A percentile compares a stretch with the other conserved stretches of the same genome.
Conservation (phyloP, 2,888 invertebrate genomes). For the Drosophila tripunctata region DNA sequence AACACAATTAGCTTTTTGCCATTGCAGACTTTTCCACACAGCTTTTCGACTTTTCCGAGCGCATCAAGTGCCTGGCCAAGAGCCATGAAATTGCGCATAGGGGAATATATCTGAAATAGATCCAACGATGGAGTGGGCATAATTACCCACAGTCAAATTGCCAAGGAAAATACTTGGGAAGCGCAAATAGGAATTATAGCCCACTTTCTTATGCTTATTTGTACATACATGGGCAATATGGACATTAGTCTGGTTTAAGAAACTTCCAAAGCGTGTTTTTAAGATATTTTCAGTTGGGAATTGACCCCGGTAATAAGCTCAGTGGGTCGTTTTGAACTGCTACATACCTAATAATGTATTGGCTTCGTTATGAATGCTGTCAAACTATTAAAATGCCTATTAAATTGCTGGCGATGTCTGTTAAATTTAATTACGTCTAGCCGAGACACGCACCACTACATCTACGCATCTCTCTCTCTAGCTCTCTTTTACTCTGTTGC, state of each 20-base stretch:
- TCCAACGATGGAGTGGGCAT: slow-evolving; percentile 19
- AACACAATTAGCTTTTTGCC: slow-evolving; percentile 46
- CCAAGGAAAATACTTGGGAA: background rate
- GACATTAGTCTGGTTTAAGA: background rate
- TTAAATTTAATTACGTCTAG: slow-evolving; percentile 40
- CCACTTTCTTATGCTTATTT: too few relatives aligned
- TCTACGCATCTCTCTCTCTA: background rate
- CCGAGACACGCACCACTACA: slow-evolving; percentile 39
- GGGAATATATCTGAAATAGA: background rate
- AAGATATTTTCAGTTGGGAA: background rate
- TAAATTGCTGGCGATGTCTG: slow-evolving; percentile 20
- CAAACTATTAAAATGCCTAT: background rate
- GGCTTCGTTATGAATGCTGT: slow-evolving; percentile 65
- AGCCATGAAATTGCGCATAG: slow-evolving; percentile 42
- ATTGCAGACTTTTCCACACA: slow-evolving; percentile 38
- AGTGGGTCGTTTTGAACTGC: background rate
- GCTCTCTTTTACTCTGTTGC: background rate
- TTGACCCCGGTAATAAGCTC: background rate
- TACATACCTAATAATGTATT: background rate
- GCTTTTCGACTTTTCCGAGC: slow-evolving; percentile 7
- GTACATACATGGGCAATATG: too few relatives aligned
- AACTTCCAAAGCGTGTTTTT: background rate
- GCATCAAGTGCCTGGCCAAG: slow-evolving; percentile 36
- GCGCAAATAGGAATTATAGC: too few relatives aligned
- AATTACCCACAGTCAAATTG: slow-evolving; percentile 33